Evolutionary conservation across 1,140 invertebrate genomes (phyloP).

Genomic region (Zaprionus ghesquierei): DNA sequence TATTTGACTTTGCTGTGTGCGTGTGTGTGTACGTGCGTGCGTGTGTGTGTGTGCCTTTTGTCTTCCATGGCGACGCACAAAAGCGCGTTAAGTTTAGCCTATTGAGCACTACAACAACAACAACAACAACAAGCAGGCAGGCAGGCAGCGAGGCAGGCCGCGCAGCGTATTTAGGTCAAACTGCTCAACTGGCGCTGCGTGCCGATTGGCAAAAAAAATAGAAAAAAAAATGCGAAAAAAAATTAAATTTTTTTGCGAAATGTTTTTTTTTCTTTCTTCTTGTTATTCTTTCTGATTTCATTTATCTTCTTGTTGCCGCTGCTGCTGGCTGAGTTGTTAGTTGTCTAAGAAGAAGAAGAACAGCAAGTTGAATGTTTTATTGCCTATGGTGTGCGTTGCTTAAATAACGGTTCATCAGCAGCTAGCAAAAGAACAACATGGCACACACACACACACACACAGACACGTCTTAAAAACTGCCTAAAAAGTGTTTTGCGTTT

Average conservation of each 20-base stretch:
- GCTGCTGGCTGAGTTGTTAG: slow-evolving; percentile 25
- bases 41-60: slow-evolving; percentile 5
- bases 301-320: slow-evolving; percentile 54
- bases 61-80: slow-evolving; percentile 48
- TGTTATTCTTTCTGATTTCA: slow-evolving; percentile 54
- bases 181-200: slow-evolving; percentile 64
- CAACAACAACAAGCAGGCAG: slow-evolving; percentile 12
- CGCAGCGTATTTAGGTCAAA: slow-evolving; percentile 69
- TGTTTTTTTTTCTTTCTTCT: slow-evolving; percentile 21
- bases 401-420: slow-evolving; percentile 49
- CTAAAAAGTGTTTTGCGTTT: slow-evolving; percentile 25
- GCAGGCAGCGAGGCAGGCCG: not conserved
- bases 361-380: slow-evolving; percentile 33
- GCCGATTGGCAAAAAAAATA: slow-evolving; percentile 63
- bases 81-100: slow-evolving; percentile 57
- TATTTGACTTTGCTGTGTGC: slow-evolving; percentile 19
- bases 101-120: slow-evolving; percentile 44
- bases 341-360: slow-evolving; percentile 19
- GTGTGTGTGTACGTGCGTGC: not conserved
- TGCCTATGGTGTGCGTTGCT: slow-evolving; percentile 46
- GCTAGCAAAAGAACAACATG: slow-evolving; percentile 13
- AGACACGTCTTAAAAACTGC: slow-evolving; percentile 16
- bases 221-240: slow-evolving; percentile 10
- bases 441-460: slow-evolving; percentile 24
- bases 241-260: slow-evolving; percentile 38